Evolutionary conservation across 2,797 vertebrate genomes (phyloP).

Genomic region (Onychomys leucogaster): DNA sequence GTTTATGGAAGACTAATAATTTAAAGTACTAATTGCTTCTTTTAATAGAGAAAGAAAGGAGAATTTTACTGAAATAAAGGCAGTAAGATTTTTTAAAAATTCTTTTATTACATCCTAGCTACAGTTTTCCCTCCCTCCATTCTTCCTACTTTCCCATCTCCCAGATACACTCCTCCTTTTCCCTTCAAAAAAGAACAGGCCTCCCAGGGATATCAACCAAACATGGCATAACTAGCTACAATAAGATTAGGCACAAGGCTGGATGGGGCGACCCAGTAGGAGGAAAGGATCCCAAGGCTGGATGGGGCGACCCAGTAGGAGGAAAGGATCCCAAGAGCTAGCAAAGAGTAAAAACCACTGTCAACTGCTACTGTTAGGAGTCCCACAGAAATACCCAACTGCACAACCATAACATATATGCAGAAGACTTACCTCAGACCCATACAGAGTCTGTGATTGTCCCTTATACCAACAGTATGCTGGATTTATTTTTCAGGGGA

Average conservation of each 20-base stretch:
- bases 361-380: neutral
- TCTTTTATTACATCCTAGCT: neutral
- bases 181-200: neutral
- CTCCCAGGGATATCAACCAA: neutral
- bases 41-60: slow-evolving; percentile 1
- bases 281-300: neutral
- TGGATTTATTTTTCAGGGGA: slow-evolving; percentile 44
- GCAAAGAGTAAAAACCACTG: neutral
- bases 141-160: neutral
- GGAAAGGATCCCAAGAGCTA: neutral
- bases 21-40: slow-evolving; percentile 48
- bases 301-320: neutral
- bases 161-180: neutral
- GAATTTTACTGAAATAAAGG: neutral
- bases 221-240: neutral
- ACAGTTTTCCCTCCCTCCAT: neutral
- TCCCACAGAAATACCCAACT: neutral
- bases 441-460: neutral
- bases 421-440: neutral
- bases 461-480: neutral
- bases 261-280: neutral
- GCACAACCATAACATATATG: neutral
- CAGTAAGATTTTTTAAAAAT: neutral
- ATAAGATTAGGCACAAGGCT: neutral
- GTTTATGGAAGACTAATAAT: slow-evolving; percentile 34